Evolutionary conservation across 2,888 invertebrate species (phyloP), one percentile per base, ranked within the genome.

Genomic region (Masnerella sp.): DNA sequence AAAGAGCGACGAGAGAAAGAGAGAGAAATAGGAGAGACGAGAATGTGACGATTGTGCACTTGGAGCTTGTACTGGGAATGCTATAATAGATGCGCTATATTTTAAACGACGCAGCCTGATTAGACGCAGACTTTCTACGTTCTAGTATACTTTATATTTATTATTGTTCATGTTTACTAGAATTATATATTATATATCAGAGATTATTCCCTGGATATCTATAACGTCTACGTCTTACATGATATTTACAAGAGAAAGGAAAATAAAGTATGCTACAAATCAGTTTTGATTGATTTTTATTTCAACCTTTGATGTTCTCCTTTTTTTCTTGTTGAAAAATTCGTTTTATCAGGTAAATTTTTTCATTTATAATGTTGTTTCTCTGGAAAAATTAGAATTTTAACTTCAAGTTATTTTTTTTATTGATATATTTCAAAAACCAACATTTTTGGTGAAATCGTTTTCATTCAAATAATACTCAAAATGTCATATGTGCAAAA

Each of bases 141-240:
- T 86, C 83, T 84, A 82, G 82, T 84, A 85, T 81, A 85, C 85
- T 82, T 83, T 85, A 84, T 86, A 86, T 86, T 87, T 86, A 87
- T 86, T 83, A 87, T 86, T 87, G 87, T 86, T 87, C 86, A 87
- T 85, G 87, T 87, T 87, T 86, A 85, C 83, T 87, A 86, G 85
- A 87, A 84, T 85, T 83, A 85, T 82, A 82, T 76, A 79, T 76
- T 78, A 83, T 80, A 85, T 80, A 82, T 80, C 81, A 85, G 85
- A 85, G 84, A 83, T 83, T 85, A 84, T 86, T 84, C 83, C 85
- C 83, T 81, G 83, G 82, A 84, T 84, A 84, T 81, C 82, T 84
- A 83, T 82, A 84, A 84, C 80, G 82, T 84, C 85, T 81, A 78
- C 69, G 76, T 79, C 77, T 78, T 74, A 78, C 74, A 69, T 73